These are phyloP conservation scores for Sebastes schlegelii DNA, from an alignment of 2,113 vertebrate genomes.

Conservation along the genomic window DNA sequence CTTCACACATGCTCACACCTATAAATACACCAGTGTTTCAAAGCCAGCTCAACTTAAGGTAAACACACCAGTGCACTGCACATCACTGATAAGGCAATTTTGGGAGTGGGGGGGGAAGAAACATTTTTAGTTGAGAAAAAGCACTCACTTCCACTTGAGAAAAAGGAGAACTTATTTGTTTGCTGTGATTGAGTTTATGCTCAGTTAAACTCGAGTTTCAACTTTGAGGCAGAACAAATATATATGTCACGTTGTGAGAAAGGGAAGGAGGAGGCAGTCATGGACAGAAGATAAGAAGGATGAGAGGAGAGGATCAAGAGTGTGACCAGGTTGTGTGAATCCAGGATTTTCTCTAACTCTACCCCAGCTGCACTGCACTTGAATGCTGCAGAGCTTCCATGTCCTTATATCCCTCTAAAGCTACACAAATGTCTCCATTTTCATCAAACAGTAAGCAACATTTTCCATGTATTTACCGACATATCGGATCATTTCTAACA, in stretches of 20 bases:
- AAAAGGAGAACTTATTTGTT: slow-evolving; percentile 65
- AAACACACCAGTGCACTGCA: slow-evolving; percentile 72
- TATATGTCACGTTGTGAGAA: slow-evolving; percentile 33
- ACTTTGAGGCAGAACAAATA: slow-evolving; percentile 69
- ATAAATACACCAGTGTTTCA: slow-evolving; percentile 62
- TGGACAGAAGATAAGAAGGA: slow-evolving; percentile 25
- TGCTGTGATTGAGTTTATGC: slow-evolving; percentile 79
- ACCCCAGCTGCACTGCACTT: slow-evolving; percentile 3
- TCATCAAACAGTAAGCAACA: not conserved
- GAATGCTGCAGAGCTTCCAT: slow-evolving; percentile 5
- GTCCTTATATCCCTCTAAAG: slow-evolving; percentile 21
- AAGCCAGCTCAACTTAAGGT: slow-evolving; percentile 67
- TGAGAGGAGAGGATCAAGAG: slow-evolving; percentile 38
- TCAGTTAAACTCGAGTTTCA: slow-evolving; percentile 70
- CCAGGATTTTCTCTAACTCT: slow-evolving; percentile 44
- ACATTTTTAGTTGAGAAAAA: slow-evolving; percentile 47
- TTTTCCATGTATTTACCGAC: not conserved
- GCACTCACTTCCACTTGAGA: slow-evolving; percentile 52
- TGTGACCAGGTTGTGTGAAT: slow-evolving; percentile 55
- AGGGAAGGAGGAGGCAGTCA: slow-evolving; percentile 16
- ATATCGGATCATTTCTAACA: not conserved
- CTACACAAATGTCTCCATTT: slow-evolving; percentile 26
- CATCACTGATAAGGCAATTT: slow-evolving; percentile 74
- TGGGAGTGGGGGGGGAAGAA: not conserved
- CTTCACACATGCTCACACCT: slow-evolving; percentile 35